A percentile compares a stretch with the other conserved stretches of the same genome.
Evolutionary conservation across 1,140 invertebrate genomes (phyloP).

Genomic region (Helicoverpa armigera): DNA sequence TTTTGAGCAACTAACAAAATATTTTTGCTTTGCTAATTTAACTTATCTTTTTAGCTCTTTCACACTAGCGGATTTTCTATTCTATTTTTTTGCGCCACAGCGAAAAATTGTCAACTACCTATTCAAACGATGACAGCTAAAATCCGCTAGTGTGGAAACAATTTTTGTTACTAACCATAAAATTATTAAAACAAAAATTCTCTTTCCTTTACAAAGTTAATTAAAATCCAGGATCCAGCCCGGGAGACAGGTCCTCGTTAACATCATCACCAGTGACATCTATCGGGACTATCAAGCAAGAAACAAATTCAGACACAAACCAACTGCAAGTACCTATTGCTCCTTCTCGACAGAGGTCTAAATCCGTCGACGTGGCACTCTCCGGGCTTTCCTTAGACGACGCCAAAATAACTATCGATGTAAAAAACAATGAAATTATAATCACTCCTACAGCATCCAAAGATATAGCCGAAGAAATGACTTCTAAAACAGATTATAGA

Average conservation of each 20-base stretch:
- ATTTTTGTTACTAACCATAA: slow-evolving; percentile 33
- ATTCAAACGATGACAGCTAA: too few species aligned
- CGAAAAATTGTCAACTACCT: background rate
- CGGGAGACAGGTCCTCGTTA: slow-evolving; percentile 78
- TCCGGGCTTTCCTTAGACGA: slow-evolving; percentile 75
- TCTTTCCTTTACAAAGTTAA: slow-evolving; percentile 56
- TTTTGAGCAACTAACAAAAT: too few species aligned
- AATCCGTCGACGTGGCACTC: slow-evolving; percentile 80
- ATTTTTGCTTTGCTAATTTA: too few species aligned
- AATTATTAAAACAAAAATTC: slow-evolving; percentile 26
- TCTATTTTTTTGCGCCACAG: too few species aligned
- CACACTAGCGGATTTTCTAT: too few species aligned
- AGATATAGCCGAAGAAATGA: slow-evolving; percentile 58
- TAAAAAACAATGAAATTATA: slow-evolving; percentile 77
- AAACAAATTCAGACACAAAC: slow-evolving; percentile 66
- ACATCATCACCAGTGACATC: slow-evolving; percentile 80
- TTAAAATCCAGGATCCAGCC: slow-evolving; percentile 80
- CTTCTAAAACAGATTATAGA: slow-evolving; percentile 62
- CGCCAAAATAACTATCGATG: slow-evolving; percentile 78
- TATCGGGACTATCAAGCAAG: slow-evolving; percentile 70
- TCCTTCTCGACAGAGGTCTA: slow-evolving; percentile 79
- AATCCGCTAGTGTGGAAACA: background rate
- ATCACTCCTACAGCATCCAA: slow-evolving; percentile 79
- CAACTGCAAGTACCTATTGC: slow-evolving; percentile 74
- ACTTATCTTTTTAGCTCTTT: too few species aligned